Evolutionary conservation across 2,797 vertebrate genomes (phyloP), one percentile per base, ranked within the genome.

Genomic region (Centropyge bicolor): DNA sequence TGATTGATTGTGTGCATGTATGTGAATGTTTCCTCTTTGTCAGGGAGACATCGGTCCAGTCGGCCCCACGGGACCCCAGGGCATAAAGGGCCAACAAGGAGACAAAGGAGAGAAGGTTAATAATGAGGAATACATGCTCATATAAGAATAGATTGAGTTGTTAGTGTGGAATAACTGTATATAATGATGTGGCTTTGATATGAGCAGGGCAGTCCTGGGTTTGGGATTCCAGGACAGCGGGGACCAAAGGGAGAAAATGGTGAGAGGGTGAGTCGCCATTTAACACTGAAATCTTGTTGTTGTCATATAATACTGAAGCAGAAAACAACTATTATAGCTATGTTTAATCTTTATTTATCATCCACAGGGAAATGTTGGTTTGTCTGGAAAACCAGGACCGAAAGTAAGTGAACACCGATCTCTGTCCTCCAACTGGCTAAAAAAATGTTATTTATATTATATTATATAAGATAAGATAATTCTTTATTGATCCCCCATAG

Each of bases 321-420:
- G 3, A 9, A 41, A 67, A 70, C 10, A 64, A 0, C 4, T 35
- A 31, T 43, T 24, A 2, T 4, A 2, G 14, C 40, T 2, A 1
- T 38, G n/a, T 70, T 71, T 27, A 36, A 11, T 60, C 63, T 7
- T 76, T 88, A n/a, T 81, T 86, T 75, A 31, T 91, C 14, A 36
- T 84, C 78, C 16, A 36, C 85, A 98, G 97, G 97, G 97, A 70
- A 98, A 98, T 61, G 96, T 98, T 77, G 97, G 97, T 76, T 94
- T 98, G 80, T 97, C 97, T 43, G 97, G 97, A 69, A 97, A 96
- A 86, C 96, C 96, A 31, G 97, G 97, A 38, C 95, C 93, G 83
- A 97, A 97, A 93, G 97, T 97, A 89, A 94, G 65, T 69, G 1
- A 74, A 9, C 27, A 31, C 27, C 4, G 27, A 31, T 31, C 27